Percentiles rank a stretch among this genome's conserved stretches.
phyloP scores from a whole-genome alignment of 2,113 vertebrate species.

The Ancistrus triradiatus region DNA sequence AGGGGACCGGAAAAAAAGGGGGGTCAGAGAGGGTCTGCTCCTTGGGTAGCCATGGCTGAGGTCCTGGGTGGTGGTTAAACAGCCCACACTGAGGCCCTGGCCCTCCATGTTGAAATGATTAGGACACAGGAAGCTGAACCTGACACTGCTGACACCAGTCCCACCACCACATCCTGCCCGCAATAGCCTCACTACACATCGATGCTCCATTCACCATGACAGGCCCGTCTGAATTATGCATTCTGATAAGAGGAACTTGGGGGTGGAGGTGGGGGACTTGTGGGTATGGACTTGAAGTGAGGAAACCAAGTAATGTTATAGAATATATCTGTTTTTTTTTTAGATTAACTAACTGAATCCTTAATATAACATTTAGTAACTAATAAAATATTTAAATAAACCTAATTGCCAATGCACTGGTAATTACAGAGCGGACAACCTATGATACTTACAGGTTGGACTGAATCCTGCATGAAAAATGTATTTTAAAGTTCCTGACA shows the following conservation, averaged over 20 bases:
- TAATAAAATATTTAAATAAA: not conserved
- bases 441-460: no score
- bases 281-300: slow-evolving; percentile 1
- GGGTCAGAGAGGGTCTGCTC: slow-evolving; percentile 49
- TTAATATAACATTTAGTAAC: not conserved
- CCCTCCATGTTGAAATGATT: slow-evolving; percentile 77
- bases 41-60: no score
- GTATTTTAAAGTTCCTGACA: not conserved
- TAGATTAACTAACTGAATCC: not conserved
- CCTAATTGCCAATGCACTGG: no score
- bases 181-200: slow-evolving; percentile 59
- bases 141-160: slow-evolving; percentile 78
- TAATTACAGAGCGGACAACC: no score
- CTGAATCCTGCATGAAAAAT: no score
- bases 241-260: slow-evolving; percentile 59
- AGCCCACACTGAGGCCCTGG: slow-evolving; percentile 43
- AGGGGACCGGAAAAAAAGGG: slow-evolving; percentile 51
- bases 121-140: slow-evolving; percentile 77
- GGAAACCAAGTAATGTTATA: not conserved
- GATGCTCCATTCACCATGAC: slow-evolving; percentile 65
- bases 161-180: slow-evolving; percentile 74
- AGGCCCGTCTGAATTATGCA: slow-evolving; percentile 68
- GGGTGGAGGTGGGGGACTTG: not conserved
- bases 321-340: not conserved
- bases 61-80: slow-evolving; percentile 39